Evolutionary conservation across 1,140 invertebrate genomes (phyloP), one percentile per base, ranked within the genome.

Genomic region (Sycophaga agraensis): DNA sequence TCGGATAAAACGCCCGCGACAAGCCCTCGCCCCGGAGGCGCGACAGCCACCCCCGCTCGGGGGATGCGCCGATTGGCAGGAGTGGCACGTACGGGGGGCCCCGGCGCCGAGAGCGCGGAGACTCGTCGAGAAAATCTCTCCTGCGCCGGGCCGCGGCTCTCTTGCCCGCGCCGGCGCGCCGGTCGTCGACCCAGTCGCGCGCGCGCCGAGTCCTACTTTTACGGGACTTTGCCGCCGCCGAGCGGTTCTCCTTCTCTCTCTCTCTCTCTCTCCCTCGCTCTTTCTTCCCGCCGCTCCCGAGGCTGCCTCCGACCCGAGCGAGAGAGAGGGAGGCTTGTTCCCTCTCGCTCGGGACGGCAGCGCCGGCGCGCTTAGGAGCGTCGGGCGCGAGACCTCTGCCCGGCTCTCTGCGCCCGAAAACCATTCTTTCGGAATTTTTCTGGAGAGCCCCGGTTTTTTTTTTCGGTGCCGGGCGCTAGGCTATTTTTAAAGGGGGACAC

Each of bases 191-290:
- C 69, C 58, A 64, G 48, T 66, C 64, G 61, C 16, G 64, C 53
- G 59, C 66, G 64, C 68, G 62, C 61, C 57, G 22, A 72, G 70
- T 70, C 67, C 70, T 72, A 72, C 69, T 68, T 72, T 65, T 65
- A 58, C 55, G 26, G 50, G 40, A 68, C 62, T 53, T 59, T 51
- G 56, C 49, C 49, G 9, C 17, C 6, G 37, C 45, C 46, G 39
- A 37, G 14, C 57, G 56, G 28, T 54, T 63, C 63, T 61, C 63
- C 58, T 60, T 56, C 31, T 17, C n/a, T 17, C 22, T 48, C 31
- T 46, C 31, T 17, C 34, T 26, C 22, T 24, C 21, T 45, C 46
- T 22, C 16, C 4, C n/a, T n/a, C n/a, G n/a, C n/a, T n/a, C n/a
- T 42, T 17, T 26, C 21, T 4, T 34, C 39, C 11, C 28, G 16